These are phyloP conservation scores for Tor tambroides DNA, from an alignment of 2,113 vertebrate species.

Conservation along the genomic window DNA sequence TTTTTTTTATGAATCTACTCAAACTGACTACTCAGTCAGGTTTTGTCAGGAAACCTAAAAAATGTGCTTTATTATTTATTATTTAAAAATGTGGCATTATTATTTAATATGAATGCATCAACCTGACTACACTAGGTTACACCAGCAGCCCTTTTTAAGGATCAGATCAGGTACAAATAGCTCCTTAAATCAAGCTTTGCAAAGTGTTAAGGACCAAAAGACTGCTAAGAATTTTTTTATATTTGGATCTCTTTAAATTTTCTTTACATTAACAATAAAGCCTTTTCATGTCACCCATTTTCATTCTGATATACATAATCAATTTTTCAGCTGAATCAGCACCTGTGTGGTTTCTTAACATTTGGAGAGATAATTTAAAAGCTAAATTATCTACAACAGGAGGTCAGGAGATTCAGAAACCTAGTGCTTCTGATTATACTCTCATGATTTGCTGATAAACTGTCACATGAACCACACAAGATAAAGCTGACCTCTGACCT, in stretches of 20 bases:
- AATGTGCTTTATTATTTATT: too few species aligned
- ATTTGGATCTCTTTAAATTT: background rate
- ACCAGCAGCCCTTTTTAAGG: background rate
- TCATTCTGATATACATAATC: background rate
- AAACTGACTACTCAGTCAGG: too few species aligned
- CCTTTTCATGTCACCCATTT: too few species aligned
- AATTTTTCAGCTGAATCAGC: background rate
- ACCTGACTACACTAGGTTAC: background rate
- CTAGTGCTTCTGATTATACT: slow-evolving; percentile 24
- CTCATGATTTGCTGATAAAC: slow-evolving; percentile 32
- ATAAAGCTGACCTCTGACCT: slow-evolving; percentile 25
- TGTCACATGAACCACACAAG: slow-evolving; percentile 27
- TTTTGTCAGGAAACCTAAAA: too few species aligned
- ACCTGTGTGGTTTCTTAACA: slow-evolving; percentile 15
- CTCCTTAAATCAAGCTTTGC: too few species aligned
- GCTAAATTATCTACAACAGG: background rate
- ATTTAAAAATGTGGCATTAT: too few species aligned
- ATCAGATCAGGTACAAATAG: too few species aligned
- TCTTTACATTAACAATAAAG: background rate
- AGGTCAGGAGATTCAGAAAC: slow-evolving; percentile 25
- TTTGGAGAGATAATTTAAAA: background rate
- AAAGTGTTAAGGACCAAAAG: too few species aligned
- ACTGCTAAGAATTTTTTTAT: too few species aligned
- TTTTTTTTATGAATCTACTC: too few species aligned
- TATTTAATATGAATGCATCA: too few species aligned